phyloP scores from a whole-genome alignment of 2,888 invertebrate genomes.

The Pseudococcus jackbeardsleyi region DNA sequence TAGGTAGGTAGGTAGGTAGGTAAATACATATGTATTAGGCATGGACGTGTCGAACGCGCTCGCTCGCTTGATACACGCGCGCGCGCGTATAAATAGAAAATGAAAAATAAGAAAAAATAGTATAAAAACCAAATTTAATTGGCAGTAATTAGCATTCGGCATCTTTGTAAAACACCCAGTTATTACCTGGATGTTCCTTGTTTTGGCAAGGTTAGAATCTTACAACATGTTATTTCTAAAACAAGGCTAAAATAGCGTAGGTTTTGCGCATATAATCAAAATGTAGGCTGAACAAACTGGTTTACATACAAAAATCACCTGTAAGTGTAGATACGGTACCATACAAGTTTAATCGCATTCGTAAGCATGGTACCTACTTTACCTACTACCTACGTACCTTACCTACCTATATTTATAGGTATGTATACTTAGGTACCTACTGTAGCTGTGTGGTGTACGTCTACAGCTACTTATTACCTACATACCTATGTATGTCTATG shows the following conservation, averaged over 20 bases:
- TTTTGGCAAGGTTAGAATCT: conserved; percentile 62
- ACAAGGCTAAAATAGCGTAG: conserved; percentile 59
- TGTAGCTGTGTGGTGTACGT: too few relatives aligned
- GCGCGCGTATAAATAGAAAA: not conserved
- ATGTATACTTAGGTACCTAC: too few relatives aligned
- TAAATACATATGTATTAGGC: not conserved
- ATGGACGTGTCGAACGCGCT: not conserved
- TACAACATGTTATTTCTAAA: conserved; percentile 60
- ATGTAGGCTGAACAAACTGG: conserved; percentile 60
- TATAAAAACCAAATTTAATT: conserved; percentile 46
- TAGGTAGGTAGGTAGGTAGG: not conserved
- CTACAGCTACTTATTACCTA: too few relatives aligned
- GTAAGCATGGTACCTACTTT: too few relatives aligned
- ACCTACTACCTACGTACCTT: too few relatives aligned
- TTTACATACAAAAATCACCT: conserved; percentile 51
- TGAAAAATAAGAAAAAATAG: conserved; percentile 8
- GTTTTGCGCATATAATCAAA: conserved; percentile 48
- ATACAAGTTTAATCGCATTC: not conserved
- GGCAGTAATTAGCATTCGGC: conserved; percentile 60
- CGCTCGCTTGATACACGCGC: not conserved
- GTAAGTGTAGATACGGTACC: not conserved
- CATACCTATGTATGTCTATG: too few relatives aligned
- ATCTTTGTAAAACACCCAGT: conserved; percentile 61
- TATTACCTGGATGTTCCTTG: conserved; percentile 62
- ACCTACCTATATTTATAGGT: too few relatives aligned